phyloP scores from a whole-genome alignment of 2,888 invertebrate species.

The Drosophila mayaguana region DNA sequence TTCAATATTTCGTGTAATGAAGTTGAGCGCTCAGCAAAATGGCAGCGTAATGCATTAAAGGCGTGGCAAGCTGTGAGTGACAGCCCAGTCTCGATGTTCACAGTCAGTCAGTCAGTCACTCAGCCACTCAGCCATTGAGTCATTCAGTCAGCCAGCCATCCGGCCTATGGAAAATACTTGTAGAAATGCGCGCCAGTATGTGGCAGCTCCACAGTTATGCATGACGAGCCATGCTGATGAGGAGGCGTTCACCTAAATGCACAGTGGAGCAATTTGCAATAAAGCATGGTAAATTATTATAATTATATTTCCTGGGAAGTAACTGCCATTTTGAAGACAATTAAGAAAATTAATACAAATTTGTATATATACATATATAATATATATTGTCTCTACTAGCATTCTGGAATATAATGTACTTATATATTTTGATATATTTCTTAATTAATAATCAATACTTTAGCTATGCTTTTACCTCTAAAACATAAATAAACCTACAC shows the following conservation, averaged over 20 bases:
- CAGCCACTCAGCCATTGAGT: conserved; percentile 21
- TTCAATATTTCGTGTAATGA: conserved; percentile 66
- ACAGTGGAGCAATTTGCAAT: conserved; percentile 48
- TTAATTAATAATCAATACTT: no score
- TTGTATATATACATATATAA: no score
- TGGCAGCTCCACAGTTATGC: conserved; percentile 63
- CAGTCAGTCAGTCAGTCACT: conserved; percentile 47
- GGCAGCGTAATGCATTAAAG: conserved; percentile 57
- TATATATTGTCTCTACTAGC: no score
- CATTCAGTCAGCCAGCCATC: conserved; percentile 25
- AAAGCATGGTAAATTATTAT: neutral
- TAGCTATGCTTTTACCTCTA: no score
- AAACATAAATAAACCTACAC: no score
- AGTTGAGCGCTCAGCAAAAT: conserved; percentile 51
- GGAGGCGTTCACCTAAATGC: conserved; percentile 59
- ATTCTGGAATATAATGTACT: no score
- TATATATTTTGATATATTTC: no score
- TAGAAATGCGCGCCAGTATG: conserved; percentile 47
- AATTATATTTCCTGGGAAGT: neutral
- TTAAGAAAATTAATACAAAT: no score
- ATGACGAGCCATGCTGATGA: conserved; percentile 74
- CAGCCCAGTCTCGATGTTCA: conserved; percentile 38
- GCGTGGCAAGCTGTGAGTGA: conserved; percentile 50
- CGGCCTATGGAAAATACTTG: conserved; percentile 56
- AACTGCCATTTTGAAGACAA: neutral